These are phyloP conservation scores for Setipinna tenuifilis DNA, from an alignment of 2,797 vertebrate genomes.

Conservation along the genomic window DNA sequence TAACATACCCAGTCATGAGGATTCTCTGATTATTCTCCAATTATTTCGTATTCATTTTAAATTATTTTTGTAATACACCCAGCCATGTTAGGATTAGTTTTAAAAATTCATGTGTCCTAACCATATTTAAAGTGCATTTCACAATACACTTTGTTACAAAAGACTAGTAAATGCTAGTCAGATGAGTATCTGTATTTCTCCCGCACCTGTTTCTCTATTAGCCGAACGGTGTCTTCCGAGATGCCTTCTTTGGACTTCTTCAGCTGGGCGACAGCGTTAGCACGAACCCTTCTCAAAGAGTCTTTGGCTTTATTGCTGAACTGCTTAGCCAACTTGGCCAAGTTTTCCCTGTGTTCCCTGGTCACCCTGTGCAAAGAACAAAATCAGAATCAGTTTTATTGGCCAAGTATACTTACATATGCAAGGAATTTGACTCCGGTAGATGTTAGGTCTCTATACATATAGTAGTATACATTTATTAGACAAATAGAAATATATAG, in stretches of 20 bases:
- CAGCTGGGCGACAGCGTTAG: conserved; percentile 77
- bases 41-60: too few species aligned
- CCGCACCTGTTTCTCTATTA: conserved; percentile 92
- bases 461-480: too few species aligned
- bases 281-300: conserved; percentile 83
- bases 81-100: not conserved
- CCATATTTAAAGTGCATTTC: too few species aligned
- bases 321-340: conserved; percentile 89
- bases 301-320: conserved; percentile 93
- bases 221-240: conserved; percentile 88
- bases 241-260: conserved; percentile 85
- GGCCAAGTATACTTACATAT: too few species aligned
- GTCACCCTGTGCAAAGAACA: conserved; percentile 78
- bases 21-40: too few species aligned
- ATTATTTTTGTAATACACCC: too few species aligned
- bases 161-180: not conserved
- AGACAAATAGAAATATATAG: too few species aligned
- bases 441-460: too few species aligned
- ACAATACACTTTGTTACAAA: not conserved
- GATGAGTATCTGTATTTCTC: not conserved
- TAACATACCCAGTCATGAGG: too few species aligned
- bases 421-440: too few species aligned
- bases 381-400: too few species aligned
- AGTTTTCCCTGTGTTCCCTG: conserved; percentile 89
- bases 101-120: not conserved